Conservation (phyloP, 2,888 invertebrate species). For the Monochamus alternatus region DNA sequence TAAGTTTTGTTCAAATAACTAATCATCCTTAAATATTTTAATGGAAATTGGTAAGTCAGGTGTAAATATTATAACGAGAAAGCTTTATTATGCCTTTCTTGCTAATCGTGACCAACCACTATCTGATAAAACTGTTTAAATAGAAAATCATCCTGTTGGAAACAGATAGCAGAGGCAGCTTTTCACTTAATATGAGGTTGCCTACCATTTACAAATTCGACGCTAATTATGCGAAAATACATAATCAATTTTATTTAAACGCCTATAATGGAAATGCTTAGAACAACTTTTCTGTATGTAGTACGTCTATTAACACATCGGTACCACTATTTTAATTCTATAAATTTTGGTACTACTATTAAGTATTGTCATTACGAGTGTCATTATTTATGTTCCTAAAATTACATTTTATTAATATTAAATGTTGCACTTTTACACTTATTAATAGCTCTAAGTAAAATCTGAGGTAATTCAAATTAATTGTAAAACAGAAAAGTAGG, state of each 20-base stretch:
- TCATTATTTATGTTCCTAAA: no score
- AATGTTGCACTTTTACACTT: no score
- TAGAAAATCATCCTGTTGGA: conserved; percentile 65
- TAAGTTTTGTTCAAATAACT: not conserved
- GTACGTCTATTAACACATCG: no score
- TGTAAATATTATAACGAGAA: conserved; percentile 54
- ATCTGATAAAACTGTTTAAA: conserved; percentile 62
- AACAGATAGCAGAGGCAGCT: conserved; percentile 65
- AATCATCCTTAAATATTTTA: conserved; percentile 33
- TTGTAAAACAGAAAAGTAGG: no score
- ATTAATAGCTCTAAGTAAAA: no score
- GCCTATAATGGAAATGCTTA: conserved; percentile 40
- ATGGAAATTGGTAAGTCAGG: conserved; percentile 48
- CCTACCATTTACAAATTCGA: conserved; percentile 45
- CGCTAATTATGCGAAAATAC: conserved; percentile 47
- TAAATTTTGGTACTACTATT: no score
- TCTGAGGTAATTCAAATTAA: no score
- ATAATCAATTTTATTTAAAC: conserved; percentile 39
- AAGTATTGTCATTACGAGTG: no score
- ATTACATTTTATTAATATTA: no score
- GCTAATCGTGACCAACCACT: conserved; percentile 61
- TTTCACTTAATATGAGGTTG: conserved; percentile 56
- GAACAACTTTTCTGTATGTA: conserved; percentile 27
- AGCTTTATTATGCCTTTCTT: conserved; percentile 60
- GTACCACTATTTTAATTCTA: no score